A percentile compares a stretch with the other conserved stretches of the same genome.
Evolutionary conservation across 2,113 vertebrate species (phyloP).

Genomic region (Austrofundulus limnaeus): DNA sequence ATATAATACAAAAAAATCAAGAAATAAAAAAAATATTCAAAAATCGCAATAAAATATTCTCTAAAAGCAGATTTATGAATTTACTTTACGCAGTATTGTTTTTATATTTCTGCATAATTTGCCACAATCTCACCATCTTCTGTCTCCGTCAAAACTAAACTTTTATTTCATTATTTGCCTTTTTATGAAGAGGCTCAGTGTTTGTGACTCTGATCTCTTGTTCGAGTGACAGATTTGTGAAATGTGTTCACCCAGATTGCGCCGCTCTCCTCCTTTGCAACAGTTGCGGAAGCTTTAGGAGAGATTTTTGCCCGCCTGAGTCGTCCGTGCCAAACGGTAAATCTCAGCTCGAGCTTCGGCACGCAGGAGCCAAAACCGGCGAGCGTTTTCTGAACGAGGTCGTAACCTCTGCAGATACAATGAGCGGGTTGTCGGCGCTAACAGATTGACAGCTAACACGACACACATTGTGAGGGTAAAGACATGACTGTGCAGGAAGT

Average conservation of each 20-base stretch:
- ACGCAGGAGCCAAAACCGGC: slow-evolving; percentile 42
- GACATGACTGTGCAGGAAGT: slow-evolving; percentile 69
- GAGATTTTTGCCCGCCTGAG: slow-evolving; percentile 52
- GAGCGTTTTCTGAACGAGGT: slow-evolving; percentile 58
- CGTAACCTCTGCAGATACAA: slow-evolving; percentile 63
- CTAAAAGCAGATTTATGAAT: slow-evolving; percentile 34
- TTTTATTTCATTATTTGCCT: too few relatives aligned
- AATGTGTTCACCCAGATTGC: slow-evolving; percentile 47
- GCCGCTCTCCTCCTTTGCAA: slow-evolving; percentile 60
- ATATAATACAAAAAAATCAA: too few relatives aligned
- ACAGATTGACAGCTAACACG: slow-evolving; percentile 62
- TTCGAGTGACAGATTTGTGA: slow-evolving; percentile 49
- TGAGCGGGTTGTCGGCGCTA: slow-evolving; percentile 51
- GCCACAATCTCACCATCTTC: slow-evolving; percentile 45
- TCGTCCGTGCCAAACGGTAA: slow-evolving; percentile 57
- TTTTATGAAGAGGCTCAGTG: too few relatives aligned
- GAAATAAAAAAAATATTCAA: too few relatives aligned
- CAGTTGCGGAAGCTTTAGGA: slow-evolving; percentile 44
- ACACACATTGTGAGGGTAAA: slow-evolving; percentile 52
- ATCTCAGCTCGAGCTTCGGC: slow-evolving; percentile 39
- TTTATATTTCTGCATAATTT: slow-evolving; percentile 19
- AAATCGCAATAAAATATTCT: not conserved
- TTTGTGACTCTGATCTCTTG: slow-evolving; percentile 50
- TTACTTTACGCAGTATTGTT: not conserved
- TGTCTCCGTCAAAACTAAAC: too few relatives aligned